Percentiles rank a stretch among this genome's conserved stretches.
Conservation (phyloP, 2,113 vertebrate genomes). For the Gopherus flavomarginatus region DNA sequence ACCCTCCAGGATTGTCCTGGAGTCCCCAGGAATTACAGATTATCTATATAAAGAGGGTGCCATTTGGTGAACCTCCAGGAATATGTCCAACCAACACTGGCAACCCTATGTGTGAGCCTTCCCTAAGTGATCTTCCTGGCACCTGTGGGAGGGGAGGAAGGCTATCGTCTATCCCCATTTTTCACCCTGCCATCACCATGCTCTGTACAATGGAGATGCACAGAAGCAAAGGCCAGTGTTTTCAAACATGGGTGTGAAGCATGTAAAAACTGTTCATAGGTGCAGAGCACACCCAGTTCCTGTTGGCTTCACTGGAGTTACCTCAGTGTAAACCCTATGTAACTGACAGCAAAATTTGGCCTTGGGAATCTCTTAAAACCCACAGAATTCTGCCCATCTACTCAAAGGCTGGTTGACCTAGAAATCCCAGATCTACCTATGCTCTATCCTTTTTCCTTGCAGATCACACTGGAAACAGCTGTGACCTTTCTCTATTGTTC, state of each 20-base stretch:
- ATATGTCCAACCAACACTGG: too few relatives aligned
- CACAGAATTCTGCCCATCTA: not conserved
- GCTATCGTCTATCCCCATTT: not conserved
- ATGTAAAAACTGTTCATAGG: not conserved
- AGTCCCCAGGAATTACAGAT: too few relatives aligned
- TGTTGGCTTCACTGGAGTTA: not conserved
- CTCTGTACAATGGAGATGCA: not conserved
- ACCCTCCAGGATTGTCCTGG: too few relatives aligned
- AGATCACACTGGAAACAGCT: not conserved
- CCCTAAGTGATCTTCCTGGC: not conserved
- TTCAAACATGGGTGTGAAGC: not conserved
- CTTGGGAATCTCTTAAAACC: not conserved
- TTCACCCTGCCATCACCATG: not conserved
- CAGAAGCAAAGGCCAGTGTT: accelerated
- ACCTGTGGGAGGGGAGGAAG: not conserved
- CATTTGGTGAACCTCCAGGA: too few relatives aligned
- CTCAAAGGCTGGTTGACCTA: not conserved
- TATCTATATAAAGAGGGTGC: too few relatives aligned
- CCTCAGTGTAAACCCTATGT: not conserved
- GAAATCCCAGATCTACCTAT: accelerated
- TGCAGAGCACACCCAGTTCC: not conserved
- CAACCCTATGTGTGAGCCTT: not conserved
- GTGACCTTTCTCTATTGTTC: constrained; percentile 54
- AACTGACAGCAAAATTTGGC: not conserved
- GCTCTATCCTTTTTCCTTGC: constrained; percentile 12